Evolutionary conservation across 37 sponge, comb jelly and placozoan genomes (phyloP).

Genomic region (Halichondria panicea): DNA sequence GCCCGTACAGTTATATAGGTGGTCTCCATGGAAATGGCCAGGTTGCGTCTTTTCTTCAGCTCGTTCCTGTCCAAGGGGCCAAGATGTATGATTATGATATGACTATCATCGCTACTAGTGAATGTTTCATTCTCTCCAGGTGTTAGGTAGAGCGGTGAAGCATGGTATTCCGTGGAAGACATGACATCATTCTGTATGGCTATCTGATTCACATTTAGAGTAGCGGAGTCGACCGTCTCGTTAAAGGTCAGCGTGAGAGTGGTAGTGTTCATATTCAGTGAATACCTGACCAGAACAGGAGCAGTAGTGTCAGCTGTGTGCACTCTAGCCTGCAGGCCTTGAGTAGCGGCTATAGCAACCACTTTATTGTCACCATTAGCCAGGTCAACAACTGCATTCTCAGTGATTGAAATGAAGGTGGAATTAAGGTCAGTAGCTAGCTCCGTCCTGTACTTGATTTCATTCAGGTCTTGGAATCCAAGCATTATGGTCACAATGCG

Average conservation of each 20-base stretch:
- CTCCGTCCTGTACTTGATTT: constrained; percentile 68
- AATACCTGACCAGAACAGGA: constrained; percentile 70
- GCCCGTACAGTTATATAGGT: constrained; percentile 43
- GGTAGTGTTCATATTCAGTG: constrained; percentile 78
- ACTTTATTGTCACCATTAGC: constrained; percentile 60
- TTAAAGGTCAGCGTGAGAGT: constrained; percentile 80
- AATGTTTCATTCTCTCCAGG: constrained; percentile 48
- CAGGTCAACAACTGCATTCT: constrained; percentile 73
- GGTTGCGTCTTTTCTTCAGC: constrained; percentile 72
- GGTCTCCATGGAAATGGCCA: constrained; percentile 51
- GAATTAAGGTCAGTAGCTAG: constrained; percentile 51
- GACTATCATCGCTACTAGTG: constrained; percentile 75
- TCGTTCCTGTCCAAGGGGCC: constrained; percentile 89
- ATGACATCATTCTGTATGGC: constrained; percentile 54
- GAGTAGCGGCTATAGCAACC: constrained; percentile 1
- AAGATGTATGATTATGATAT: constrained; percentile 64
- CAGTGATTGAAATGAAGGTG: constrained; percentile 76
- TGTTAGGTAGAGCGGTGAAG: constrained; percentile 68
- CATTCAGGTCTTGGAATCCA: constrained; percentile 88
- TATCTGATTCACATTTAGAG: constrained; percentile 67
- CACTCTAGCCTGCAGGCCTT: constrained; percentile 40
- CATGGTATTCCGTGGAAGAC: constrained; percentile 72
- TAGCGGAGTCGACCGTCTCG: constrained; percentile 79
- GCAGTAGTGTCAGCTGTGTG: constrained; percentile 67
- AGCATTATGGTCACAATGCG: constrained; percentile 74